Evolutionary conservation across 2,888 invertebrate genomes (phyloP).

Genomic region (Xylocampa areola): DNA sequence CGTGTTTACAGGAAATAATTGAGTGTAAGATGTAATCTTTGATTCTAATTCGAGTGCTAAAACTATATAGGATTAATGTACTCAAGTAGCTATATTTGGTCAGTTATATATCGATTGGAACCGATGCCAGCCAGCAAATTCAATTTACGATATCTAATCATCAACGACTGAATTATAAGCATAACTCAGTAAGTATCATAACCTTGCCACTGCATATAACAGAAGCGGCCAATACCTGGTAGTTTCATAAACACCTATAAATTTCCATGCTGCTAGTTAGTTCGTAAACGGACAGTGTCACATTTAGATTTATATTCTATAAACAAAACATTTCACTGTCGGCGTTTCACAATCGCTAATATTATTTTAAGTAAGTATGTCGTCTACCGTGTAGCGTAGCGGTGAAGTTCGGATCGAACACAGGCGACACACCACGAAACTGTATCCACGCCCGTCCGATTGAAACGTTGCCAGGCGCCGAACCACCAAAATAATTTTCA

Average conservation of each 20-base stretch:
- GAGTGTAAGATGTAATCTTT: no score
- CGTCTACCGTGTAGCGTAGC: conserved; percentile 58
- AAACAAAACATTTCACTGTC: conserved; percentile 60
- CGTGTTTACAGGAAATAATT: conserved; percentile 3
- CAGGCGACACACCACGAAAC: conserved; percentile 72
- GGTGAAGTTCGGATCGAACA: conserved; percentile 69
- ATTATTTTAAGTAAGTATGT: conserved; percentile 76
- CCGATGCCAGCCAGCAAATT: conserved; percentile 40
- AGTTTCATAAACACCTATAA: conserved; percentile 42
- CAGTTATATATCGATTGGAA: conserved; percentile 22
- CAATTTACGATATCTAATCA: conserved; percentile 45
- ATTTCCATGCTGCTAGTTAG: conserved; percentile 41
- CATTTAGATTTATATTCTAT: conserved; percentile 52
- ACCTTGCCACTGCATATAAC: conserved; percentile 46
- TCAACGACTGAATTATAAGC: conserved; percentile 41
- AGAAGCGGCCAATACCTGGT: conserved; percentile 32
- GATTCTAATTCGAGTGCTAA: no score
- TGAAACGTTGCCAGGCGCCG: conserved; percentile 84
- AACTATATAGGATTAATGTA: conserved; percentile 6
- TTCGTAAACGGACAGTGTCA: conserved; percentile 35
- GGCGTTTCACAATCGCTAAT: conserved; percentile 70
- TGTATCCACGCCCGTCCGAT: conserved; percentile 68
- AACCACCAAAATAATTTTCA: conserved; percentile 84
- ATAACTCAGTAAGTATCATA: conserved; percentile 31
- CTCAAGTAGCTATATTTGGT: conserved; percentile 26